A percentile compares a stretch with the other conserved stretches of the same genome.
Evolutionary conservation across 37 sponge, comb jelly and placozoan genomes (phyloP).

Genomic region (Aplysina aerophoba): DNA sequence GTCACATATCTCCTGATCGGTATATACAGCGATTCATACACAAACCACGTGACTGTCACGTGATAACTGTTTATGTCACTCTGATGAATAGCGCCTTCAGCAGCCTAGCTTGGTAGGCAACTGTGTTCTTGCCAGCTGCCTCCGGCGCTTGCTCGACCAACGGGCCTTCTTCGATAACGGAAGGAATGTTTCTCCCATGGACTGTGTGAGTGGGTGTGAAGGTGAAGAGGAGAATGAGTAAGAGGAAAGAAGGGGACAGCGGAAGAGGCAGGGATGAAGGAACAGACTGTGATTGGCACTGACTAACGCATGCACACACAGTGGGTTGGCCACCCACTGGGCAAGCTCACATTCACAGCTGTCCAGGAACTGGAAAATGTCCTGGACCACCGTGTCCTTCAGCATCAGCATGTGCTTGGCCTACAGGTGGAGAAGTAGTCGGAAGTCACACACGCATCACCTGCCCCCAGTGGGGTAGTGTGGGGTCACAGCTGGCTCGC

Average conservation of each 20-base stretch:
- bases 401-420: slow-evolving; percentile 98
- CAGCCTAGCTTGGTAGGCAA: slow-evolving; percentile 91
- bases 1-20: too few relatives aligned
- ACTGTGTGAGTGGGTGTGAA: slow-evolving; percentile 18
- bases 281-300: not conserved
- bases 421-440: slow-evolving; percentile 27
- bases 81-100: slow-evolving; percentile 89
- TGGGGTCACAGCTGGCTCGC: not conserved
- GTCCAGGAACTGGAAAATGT: slow-evolving; percentile 91
- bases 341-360: slow-evolving; percentile 87
- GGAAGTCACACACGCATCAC: too few relatives aligned
- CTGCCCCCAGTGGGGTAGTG: too few relatives aligned
- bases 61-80: slow-evolving; percentile 29
- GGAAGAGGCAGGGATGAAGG: too few relatives aligned
- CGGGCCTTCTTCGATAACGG: slow-evolving; percentile 79
- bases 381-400: slow-evolving; percentile 83
- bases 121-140: slow-evolving; percentile 90
- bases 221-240: too few relatives aligned
- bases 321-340: too few relatives aligned
- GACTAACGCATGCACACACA: not conserved
- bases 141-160: slow-evolving; percentile 60
- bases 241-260: not conserved
- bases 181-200: slow-evolving; percentile 69
- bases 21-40: too few relatives aligned
- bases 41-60: too few relatives aligned